phyloP scores from a whole-genome alignment of 2,888 invertebrate species.

The Brachypterus glaber region DNA sequence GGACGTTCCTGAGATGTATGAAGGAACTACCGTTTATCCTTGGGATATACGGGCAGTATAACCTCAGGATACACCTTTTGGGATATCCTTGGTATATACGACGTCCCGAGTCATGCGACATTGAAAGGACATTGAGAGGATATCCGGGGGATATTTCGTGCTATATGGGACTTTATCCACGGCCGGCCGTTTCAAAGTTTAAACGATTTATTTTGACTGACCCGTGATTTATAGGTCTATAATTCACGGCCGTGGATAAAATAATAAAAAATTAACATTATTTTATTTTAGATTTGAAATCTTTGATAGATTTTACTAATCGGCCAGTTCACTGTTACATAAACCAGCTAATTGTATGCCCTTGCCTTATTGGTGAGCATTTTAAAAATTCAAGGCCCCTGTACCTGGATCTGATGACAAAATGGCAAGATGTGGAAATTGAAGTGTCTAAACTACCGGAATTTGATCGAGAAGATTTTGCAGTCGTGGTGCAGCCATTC shows the following conservation, averaged over 20 bases:
- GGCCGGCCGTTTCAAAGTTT: too few relatives aligned
- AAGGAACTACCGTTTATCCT: too few relatives aligned
- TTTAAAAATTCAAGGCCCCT: slow-evolving; percentile 30
- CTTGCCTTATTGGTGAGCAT: slow-evolving; percentile 45
- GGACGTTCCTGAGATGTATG: too few relatives aligned
- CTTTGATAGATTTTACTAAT: slow-evolving; percentile 37
- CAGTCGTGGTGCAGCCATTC: slow-evolving; percentile 48
- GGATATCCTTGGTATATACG: too few relatives aligned
- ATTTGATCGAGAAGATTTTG: slow-evolving; percentile 47
- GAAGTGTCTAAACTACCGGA: slow-evolving; percentile 42
- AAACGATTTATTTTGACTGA: too few relatives aligned
- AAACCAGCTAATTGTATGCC: slow-evolving; percentile 44
- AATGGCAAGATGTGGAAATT: slow-evolving; percentile 46
- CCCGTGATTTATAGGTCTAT: neutral
- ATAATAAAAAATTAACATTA: neutral
- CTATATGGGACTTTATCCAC: too few relatives aligned
- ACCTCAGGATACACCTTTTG: too few relatives aligned
- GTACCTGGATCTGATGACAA: slow-evolving; percentile 41
- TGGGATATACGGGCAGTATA: too few relatives aligned
- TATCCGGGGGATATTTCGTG: too few relatives aligned
- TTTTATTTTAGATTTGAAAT: slow-evolving; percentile 35
- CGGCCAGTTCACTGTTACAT: slow-evolving; percentile 39
- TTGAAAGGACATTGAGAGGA: too few relatives aligned
- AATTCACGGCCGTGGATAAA: too few relatives aligned
- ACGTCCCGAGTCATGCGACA: too few relatives aligned